These are phyloP conservation scores for Okapia johnstoni DNA, from an alignment of 2,113 vertebrate species.

Conservation along the genomic window DNA sequence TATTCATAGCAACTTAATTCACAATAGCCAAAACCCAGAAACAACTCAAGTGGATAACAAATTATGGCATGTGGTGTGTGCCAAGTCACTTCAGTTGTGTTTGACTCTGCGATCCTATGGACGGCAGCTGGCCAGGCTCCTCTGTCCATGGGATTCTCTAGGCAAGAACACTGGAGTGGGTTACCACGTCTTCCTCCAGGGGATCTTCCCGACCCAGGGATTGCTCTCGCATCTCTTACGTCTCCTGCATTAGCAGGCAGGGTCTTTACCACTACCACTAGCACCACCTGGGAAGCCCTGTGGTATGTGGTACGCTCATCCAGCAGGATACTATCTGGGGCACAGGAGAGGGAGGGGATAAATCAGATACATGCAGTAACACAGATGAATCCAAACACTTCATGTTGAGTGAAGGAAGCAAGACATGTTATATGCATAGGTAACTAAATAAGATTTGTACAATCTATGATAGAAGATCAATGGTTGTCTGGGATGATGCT, in stretches of 20 bases:
- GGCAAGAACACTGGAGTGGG: background rate
- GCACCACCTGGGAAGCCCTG: background rate
- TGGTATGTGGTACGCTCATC: background rate
- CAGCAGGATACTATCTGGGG: background rate
- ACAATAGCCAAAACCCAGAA: background rate
- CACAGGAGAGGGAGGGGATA: too few species aligned
- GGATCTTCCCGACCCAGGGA: background rate
- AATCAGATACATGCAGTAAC: background rate
- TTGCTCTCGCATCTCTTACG: rapidly evolving
- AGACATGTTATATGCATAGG: background rate
- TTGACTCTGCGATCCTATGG: background rate
- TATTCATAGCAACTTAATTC: background rate
- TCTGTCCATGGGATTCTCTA: background rate
- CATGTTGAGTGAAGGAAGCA: background rate
- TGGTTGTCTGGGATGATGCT: background rate
- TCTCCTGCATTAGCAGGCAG: background rate
- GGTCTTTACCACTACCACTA: background rate
- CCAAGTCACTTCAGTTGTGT: background rate
- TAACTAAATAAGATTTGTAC: background rate
- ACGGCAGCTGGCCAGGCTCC: background rate
- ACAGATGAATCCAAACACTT: background rate
- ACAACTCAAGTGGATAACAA: background rate
- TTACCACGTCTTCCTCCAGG: background rate
- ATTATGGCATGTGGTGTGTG: background rate
- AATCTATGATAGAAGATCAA: background rate